Evolutionary conservation across 2,797 vertebrate genomes (phyloP).

Genomic region (Spea hammondii): DNA sequence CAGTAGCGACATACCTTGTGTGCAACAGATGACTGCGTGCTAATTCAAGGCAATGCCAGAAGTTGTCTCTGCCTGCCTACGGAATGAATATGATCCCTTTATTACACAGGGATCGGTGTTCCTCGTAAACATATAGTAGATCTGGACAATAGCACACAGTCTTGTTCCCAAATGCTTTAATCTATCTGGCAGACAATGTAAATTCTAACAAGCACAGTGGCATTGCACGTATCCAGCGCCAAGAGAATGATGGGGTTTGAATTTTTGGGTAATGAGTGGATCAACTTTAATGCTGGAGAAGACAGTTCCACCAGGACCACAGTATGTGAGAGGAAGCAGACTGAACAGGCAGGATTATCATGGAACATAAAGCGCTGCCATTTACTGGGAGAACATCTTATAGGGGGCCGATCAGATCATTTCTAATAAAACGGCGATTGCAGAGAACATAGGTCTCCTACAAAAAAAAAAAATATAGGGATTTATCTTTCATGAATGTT

Average conservation of each 20-base stretch:
- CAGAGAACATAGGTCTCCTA: neutral
- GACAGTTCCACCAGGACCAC: constrained; percentile 24
- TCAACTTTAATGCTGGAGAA: constrained; percentile 18
- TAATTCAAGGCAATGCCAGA: no score
- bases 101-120: neutral
- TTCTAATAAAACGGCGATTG: neutral
- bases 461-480: no score
- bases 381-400: neutral
- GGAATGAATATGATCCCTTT: neutral
- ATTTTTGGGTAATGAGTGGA: constrained; percentile 26
- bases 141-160: constrained; percentile 1
- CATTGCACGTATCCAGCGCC: constrained; percentile 1
- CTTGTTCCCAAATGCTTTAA: constrained; percentile 2
- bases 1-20: no score
- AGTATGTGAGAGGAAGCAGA: constrained; percentile 10
- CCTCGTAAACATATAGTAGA: neutral
- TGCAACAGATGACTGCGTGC: no score
- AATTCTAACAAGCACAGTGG: constrained; percentile 6
- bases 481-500: no score
- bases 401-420: neutral
- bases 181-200: constrained; percentile 13
- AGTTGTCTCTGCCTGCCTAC: no score
- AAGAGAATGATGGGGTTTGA: constrained; percentile 23
- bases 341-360: neutral
- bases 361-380: neutral